Conservation (phyloP, 2,113 vertebrate genomes). For the Gnathonemus longibarbis region DNA sequence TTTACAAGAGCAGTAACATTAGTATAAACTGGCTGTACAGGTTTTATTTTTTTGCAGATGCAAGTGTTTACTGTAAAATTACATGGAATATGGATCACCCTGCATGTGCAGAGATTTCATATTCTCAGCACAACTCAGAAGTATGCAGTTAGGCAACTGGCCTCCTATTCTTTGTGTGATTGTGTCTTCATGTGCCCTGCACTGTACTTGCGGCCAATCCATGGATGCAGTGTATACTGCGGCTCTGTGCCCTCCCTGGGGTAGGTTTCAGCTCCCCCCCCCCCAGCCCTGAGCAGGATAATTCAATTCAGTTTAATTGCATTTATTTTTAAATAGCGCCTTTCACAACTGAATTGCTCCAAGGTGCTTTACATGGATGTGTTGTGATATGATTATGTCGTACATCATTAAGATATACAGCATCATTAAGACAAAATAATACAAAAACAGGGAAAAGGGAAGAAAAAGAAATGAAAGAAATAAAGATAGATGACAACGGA, state of each 20-base stretch:
- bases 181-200: not conserved
- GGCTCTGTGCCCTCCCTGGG: not conserved
- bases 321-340: no score
- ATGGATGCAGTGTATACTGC: not conserved
- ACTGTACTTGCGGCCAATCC: not conserved
- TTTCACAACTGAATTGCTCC: no score
- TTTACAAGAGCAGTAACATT: not conserved
- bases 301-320: no score
- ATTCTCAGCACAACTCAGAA: not conserved
- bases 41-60: not conserved
- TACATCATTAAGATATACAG: no score
- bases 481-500: no score
- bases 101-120: not conserved
- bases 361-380: no score
- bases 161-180: not conserved
- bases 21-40: not conserved
- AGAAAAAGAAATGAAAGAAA: no score
- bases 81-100: no score
- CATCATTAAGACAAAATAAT: not conserved
- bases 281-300: not conserved
- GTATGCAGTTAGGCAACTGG: not conserved
- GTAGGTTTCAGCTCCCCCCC: not conserved
- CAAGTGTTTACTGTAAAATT: not conserved
- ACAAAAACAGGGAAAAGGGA: no score
- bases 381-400: no score